phyloP scores from a whole-genome alignment of 1,140 invertebrate species.

The Schlechtendalia chinensis region DNA sequence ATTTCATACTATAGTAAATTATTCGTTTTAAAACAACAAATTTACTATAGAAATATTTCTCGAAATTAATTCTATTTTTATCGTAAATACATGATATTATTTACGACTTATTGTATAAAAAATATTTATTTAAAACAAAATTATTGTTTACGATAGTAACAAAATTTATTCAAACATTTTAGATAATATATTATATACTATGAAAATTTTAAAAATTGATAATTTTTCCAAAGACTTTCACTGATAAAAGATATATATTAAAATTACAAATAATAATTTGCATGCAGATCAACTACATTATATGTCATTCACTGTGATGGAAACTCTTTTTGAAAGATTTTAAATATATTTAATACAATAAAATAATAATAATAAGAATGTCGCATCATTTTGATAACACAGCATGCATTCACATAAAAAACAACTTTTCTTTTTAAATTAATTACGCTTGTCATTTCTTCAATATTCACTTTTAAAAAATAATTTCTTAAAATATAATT shows the following conservation, averaged over 20 bases:
- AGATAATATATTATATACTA: too few species aligned
- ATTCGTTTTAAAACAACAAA: too few species aligned
- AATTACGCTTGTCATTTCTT: neutral
- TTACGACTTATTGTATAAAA: neutral
- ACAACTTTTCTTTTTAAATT: constrained; percentile 17
- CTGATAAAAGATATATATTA: neutral
- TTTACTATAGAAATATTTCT: neutral
- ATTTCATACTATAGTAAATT: too few species aligned
- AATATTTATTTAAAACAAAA: neutral
- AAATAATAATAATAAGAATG: too few species aligned
- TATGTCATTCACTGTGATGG: neutral
- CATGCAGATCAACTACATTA: constrained; percentile 21
- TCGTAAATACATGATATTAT: too few species aligned
- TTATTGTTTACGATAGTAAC: neutral
- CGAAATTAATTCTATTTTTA: too few species aligned
- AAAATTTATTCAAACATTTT: neutral
- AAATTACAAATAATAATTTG: neutral
- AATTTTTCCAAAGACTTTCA: neutral
- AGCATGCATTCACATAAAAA: neutral
- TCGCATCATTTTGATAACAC: neutral
- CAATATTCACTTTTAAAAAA: neutral
- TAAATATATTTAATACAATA: neutral
- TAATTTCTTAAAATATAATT: neutral
- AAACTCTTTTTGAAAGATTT: neutral
- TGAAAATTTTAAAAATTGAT: neutral